A percentile compares a stretch with the other conserved stretches of the same genome.
phyloP scores from a whole-genome alignment of 2,888 invertebrate species.

The Zygogramma bicolorata region DNA sequence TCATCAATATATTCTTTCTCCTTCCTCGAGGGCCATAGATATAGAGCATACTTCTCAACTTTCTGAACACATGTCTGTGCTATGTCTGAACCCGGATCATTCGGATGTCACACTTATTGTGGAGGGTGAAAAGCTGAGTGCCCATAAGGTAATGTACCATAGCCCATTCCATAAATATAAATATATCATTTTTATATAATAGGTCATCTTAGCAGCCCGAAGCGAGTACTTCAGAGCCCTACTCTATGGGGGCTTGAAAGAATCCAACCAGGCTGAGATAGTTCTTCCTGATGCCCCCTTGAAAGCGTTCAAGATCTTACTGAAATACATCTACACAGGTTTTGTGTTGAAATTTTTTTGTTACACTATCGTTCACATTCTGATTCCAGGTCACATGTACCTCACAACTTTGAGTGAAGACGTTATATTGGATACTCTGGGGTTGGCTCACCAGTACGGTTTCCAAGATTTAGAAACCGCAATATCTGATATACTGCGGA shows the following conservation, averaged over 20 bases:
- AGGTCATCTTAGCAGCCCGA: constrained; percentile 92
- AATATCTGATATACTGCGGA: constrained; percentile 92
- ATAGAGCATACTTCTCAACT: constrained; percentile 79
- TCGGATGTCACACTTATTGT: constrained; percentile 92
- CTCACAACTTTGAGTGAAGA: constrained; percentile 77
- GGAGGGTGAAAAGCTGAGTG: constrained; percentile 78
- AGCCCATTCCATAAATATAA: neutral
- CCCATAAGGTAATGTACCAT: constrained; percentile 71
- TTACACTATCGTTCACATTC: constrained; percentile 1
- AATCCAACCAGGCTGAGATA: constrained; percentile 83
- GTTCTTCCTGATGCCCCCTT: constrained; percentile 86
- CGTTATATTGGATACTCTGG: constrained; percentile 78
- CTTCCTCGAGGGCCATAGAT: constrained; percentile 68
- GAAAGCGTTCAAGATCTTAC: constrained; percentile 87
- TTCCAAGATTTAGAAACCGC: constrained; percentile 91
- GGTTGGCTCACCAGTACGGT: constrained; percentile 95
- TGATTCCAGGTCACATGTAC: constrained; percentile 73
- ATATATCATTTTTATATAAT: neutral
- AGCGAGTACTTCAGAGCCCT: constrained; percentile 95
- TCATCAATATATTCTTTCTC: constrained; percentile 58
- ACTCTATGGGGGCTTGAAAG: constrained; percentile 83
- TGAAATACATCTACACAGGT: constrained; percentile 97
- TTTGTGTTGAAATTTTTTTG: constrained; percentile 29
- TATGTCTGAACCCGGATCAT: constrained; percentile 89
- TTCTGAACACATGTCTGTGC: constrained; percentile 86